phyloP scores from a whole-genome alignment of 2,113 vertebrate genomes.

The Phyllostomus hastatus region DNA sequence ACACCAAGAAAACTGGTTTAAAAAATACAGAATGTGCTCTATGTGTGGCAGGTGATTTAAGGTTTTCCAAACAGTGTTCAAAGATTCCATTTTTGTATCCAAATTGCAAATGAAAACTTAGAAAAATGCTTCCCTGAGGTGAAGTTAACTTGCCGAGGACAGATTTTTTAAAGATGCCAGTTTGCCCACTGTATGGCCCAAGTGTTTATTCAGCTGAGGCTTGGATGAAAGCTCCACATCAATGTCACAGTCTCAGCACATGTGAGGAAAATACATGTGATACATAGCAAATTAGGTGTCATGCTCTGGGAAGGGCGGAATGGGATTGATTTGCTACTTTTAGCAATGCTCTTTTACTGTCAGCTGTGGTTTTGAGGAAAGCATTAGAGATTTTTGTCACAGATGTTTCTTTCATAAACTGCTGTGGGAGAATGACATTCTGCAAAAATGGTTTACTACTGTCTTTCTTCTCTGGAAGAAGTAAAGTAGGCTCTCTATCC shows the following conservation, averaged over 20 bases:
- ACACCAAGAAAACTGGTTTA: background rate
- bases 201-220: slow-evolving; percentile 91
- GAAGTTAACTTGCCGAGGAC: slow-evolving; percentile 73
- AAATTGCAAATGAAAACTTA: slow-evolving; percentile 63
- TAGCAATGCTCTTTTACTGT: slow-evolving; percentile 86
- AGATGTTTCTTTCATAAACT: slow-evolving; percentile 92
- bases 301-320: slow-evolving; percentile 82
- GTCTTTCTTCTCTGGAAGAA: slow-evolving; percentile 85
- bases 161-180: slow-evolving; percentile 79
- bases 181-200: slow-evolving; percentile 83
- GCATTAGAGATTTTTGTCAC: slow-evolving; percentile 90
- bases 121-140: slow-evolving; percentile 69
- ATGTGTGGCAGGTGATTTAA: slow-evolving; percentile 39
- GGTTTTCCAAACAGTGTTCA: slow-evolving; percentile 71
- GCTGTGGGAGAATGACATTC: slow-evolving; percentile 87
- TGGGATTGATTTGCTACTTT: slow-evolving; percentile 84
- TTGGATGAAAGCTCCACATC: slow-evolving; percentile 88
- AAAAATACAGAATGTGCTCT: slow-evolving; percentile 46
- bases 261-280: slow-evolving; percentile 89
- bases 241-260: slow-evolving; percentile 84
- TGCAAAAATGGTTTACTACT: slow-evolving; percentile 87
- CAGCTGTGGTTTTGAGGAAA: slow-evolving; percentile 83
- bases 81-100: slow-evolving; percentile 48
- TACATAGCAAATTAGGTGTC: slow-evolving; percentile 92
- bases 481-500: slow-evolving; percentile 82